Evolutionary conservation across 2,113 vertebrate genomes (phyloP).

Genomic region (Todiramphus chloris): DNA sequence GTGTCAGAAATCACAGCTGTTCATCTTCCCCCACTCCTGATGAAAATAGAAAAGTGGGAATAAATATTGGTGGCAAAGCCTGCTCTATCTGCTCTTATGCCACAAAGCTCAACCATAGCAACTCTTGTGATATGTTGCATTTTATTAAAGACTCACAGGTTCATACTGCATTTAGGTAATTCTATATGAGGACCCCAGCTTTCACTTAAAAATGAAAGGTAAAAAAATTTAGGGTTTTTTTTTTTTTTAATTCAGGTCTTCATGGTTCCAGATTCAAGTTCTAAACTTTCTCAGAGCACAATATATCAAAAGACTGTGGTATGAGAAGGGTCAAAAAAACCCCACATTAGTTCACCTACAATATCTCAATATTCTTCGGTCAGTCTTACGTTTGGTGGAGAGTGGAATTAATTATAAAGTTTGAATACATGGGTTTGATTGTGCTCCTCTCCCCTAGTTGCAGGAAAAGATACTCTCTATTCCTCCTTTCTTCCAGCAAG

Average conservation of each 20-base stretch:
- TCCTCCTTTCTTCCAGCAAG: neutral
- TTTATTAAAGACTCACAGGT: neutral
- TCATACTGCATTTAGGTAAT: neutral
- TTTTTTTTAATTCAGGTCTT: neutral
- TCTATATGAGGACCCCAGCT: neutral
- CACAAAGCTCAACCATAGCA: neutral
- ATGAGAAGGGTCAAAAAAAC: neutral
- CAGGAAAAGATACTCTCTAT: neutral
- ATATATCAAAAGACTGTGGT: neutral
- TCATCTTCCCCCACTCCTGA: neutral
- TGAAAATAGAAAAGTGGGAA: neutral
- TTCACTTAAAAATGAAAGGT: neutral
- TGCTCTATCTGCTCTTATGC: neutral
- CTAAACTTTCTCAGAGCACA: neutral
- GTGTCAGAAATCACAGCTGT: neutral
- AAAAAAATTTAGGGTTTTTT: neutral
- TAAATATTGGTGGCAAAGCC: neutral
- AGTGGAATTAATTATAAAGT: neutral
- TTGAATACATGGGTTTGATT: neutral
- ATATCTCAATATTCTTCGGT: neutral
- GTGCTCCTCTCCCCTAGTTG: neutral
- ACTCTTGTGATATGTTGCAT: neutral
- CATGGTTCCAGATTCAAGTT: neutral
- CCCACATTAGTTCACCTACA: neutral
- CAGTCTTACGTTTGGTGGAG: neutral